A percentile compares a stretch with the other conserved stretches of the same genome.
These are phyloP conservation scores for Auanema freiburgensis DNA, from an alignment of 2,888 invertebrate genomes.

Conservation along the genomic window DNA sequence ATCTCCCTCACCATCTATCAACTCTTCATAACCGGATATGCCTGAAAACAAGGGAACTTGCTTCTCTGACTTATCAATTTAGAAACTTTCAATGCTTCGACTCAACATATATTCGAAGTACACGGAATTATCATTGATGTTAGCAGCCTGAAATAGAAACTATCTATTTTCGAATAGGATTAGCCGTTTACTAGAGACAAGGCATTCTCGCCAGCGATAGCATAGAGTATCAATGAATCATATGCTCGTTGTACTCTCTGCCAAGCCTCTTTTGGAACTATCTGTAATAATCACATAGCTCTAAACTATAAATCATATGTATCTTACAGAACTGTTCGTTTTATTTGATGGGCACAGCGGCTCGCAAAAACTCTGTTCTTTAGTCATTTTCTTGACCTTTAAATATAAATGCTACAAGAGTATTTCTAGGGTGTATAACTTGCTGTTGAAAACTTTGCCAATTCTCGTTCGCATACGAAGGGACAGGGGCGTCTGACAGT, in stretches of 20 bases:
- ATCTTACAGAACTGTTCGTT: neutral
- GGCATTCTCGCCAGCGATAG: conserved; percentile 25
- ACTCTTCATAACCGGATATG: conserved; percentile 35
- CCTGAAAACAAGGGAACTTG: conserved; percentile 19
- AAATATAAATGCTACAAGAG: neutral
- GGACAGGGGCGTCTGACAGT: conserved; percentile 34
- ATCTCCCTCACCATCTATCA: conserved; percentile 34
- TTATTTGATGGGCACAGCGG: neutral
- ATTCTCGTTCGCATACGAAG: conserved; percentile 21
- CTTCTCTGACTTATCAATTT: neutral
- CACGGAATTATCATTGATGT: conserved; percentile 20
- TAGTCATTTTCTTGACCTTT: neutral
- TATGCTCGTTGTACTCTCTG: conserved; percentile 28
- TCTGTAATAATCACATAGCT: neutral
- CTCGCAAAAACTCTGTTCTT: neutral
- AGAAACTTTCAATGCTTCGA: conserved; percentile 26
- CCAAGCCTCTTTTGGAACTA: conserved; percentile 16
- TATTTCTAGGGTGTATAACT: neutral
- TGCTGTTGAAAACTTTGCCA: conserved; percentile 22
- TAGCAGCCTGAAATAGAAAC: neutral
- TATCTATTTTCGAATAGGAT: neutral
- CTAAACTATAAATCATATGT: neutral
- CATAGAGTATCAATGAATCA: conserved; percentile 25
- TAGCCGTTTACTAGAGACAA: conserved; percentile 16
- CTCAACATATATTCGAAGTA: conserved; percentile 30